Percentiles rank a stretch among this genome's conserved stretches.
Evolutionary conservation across 2,888 invertebrate species (phyloP).

Genomic region (Athalia cordata): DNA sequence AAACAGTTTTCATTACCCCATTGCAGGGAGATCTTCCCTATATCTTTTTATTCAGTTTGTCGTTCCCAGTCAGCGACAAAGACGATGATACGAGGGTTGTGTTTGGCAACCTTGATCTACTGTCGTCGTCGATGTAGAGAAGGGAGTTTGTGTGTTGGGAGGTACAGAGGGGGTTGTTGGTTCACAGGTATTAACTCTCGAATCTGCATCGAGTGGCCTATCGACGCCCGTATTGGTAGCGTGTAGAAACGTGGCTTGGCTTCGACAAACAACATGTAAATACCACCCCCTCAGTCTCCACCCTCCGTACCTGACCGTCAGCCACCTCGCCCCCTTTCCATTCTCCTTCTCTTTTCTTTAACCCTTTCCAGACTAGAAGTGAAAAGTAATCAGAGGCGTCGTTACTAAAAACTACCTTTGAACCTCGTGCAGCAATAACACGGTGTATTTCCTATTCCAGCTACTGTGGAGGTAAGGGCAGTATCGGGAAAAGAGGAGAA

Average conservation of each 20-base stretch:
- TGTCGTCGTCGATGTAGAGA: background rate
- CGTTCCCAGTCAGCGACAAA: too few relatives aligned
- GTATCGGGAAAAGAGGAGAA: too few relatives aligned
- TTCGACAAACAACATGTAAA: conserved; percentile 44
- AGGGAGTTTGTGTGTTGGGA: background rate
- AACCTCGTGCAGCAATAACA: background rate
- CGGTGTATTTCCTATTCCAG: background rate
- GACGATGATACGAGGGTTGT: too few relatives aligned
- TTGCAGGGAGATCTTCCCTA: too few relatives aligned
- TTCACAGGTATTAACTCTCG: conserved; percentile 27
- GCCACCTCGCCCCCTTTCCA: too few relatives aligned
- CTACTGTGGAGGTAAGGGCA: conserved; percentile 2
- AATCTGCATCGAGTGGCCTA: conserved; percentile 38
- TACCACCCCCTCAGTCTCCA: conserved; percentile 6
- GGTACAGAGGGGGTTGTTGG: background rate
- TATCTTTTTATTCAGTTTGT: too few relatives aligned
- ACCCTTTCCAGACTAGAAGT: too few relatives aligned
- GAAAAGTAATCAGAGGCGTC: conserved; percentile 37
- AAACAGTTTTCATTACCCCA: too few relatives aligned
- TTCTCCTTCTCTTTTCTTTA: too few relatives aligned
- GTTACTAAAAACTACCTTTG: conserved; percentile 38
- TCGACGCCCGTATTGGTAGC: conserved; percentile 3
- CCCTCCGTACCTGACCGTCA: background rate
- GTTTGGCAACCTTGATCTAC: too few relatives aligned
- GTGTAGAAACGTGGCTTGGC: background rate